Evolutionary conservation across 2,888 invertebrate species (phyloP), one percentile per base, ranked within the genome.

Genomic region (Mythimna vitellina): DNA sequence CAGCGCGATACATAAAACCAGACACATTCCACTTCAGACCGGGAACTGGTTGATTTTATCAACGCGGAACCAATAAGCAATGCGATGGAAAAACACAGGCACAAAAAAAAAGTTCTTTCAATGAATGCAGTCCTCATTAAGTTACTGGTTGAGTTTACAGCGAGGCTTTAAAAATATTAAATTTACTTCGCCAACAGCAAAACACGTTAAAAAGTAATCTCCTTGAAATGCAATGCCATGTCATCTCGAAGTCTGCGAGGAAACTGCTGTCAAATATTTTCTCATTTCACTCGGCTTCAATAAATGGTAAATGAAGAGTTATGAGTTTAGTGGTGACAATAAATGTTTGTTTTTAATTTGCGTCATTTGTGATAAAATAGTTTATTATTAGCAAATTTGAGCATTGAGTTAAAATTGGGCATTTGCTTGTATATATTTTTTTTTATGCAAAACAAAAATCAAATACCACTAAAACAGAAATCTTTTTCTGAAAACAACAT

Each of bases 201-300:
- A 73, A 51, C 42, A 65, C 62, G 54, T 73, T 73, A 67, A 70
- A 82, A 80, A 78, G 61, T 78, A 63, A 78, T 80, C 20, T 61
- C 22, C 32, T 58, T 51, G 69, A 62, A 64, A 62, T 61, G 73
- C 51, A 78, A 70, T 62, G 42, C 58, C 32, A 60, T 66, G 65
- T 35, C 73, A 32, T 65, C 8, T 65, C 42, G 35, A 49, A 60
- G 58, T 35, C 38, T 60, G 65, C 56, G 58, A 60, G 57, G 62
- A 64, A 70, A 70, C 61, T 35, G 58, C 60, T 73, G 65, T 68
- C 73, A 77, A 74, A 83, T 82, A 83, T 83, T 80, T 77, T 67
- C 76, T 67, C 64, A 67, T 65, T 75, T 77, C 68, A 72, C 62
- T 64, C n/a, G 63, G 42, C 60, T 53, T 42, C 22, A 32, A 61